Percentiles rank a stretch among this genome's conserved stretches.
These are phyloP conservation scores for Drosophila hamatofila DNA, from an alignment of 2,888 invertebrate species.

Conservation along the genomic window DNA sequence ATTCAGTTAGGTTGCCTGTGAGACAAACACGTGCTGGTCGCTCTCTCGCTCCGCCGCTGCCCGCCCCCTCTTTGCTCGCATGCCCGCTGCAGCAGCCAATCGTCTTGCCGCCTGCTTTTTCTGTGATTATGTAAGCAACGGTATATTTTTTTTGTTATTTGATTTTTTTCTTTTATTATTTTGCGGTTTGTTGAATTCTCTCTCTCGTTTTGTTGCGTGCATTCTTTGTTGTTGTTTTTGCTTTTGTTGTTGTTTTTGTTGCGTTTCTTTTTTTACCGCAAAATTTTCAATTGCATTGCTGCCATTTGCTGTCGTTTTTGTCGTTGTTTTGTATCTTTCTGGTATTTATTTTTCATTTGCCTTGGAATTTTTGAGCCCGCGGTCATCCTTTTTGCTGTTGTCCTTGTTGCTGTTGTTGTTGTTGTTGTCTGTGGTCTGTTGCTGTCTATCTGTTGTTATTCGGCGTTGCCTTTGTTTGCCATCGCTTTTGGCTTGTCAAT, in stretches of 20 bases:
- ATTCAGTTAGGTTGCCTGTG: conserved; percentile 20
- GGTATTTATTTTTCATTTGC: conserved; percentile 76
- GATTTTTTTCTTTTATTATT: conserved; percentile 25
- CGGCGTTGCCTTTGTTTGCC: conserved; percentile 53
- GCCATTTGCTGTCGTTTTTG: conserved; percentile 28
- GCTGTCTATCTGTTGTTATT: conserved; percentile 53
- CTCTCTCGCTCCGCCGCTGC: conserved; percentile 19
- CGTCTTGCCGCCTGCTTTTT: conserved; percentile 35
- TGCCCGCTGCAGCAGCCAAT: conserved; percentile 25
- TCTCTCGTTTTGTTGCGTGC: neutral
- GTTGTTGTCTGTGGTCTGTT: conserved; percentile 40
- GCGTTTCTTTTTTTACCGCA: conserved; percentile 26
- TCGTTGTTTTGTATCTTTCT: conserved; percentile 49
- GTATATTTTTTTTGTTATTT: conserved; percentile 16
- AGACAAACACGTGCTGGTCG: conserved; percentile 57
- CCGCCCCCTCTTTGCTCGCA: conserved; percentile 3
- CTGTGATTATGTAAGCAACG: conserved; percentile 72
- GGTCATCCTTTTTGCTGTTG: conserved; percentile 48
- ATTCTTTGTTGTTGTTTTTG: conserved; percentile 12
- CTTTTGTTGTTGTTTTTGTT: conserved; percentile 18
- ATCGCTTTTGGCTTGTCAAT: conserved; percentile 57
- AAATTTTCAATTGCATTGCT: conserved; percentile 72
- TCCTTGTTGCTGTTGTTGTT: conserved; percentile 13
- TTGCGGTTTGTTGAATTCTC: conserved; percentile 34
- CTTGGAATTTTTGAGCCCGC: conserved; percentile 62